Evolutionary conservation across 2,113 vertebrate genomes (phyloP).

Genomic region (Oreochromis spilurus): DNA sequence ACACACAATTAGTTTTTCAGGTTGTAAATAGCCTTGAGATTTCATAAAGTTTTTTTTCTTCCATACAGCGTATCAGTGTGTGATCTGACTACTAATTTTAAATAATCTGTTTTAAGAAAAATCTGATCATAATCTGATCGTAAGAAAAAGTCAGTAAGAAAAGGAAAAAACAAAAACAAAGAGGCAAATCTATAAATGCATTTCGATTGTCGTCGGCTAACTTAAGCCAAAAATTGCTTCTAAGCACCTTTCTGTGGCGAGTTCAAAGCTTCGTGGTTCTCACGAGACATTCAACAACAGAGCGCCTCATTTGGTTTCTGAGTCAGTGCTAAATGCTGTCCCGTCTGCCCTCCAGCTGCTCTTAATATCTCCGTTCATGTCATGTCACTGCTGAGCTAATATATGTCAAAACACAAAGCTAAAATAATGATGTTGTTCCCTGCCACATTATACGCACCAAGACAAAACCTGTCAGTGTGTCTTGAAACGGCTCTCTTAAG

Average conservation of each 20-base stretch:
- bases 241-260: conserved; percentile 28
- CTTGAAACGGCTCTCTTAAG: background rate
- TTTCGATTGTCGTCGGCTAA: background rate
- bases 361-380: background rate
- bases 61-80: conserved; percentile 19
- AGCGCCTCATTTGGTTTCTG: conserved; percentile 37
- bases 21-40: background rate
- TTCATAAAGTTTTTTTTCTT: background rate
- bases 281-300: conserved; percentile 50
- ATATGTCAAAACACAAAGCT: background rate
- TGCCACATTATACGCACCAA: background rate
- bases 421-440: background rate
- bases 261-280: conserved; percentile 14
- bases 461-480: background rate
- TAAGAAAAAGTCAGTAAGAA: conserved; percentile 32
- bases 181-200: conserved; percentile 40
- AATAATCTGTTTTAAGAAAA: conserved; percentile 36
- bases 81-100: conserved; percentile 21
- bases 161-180: background rate
- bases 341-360: background rate
- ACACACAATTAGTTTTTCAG: background rate
- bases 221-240: background rate
- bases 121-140: background rate
- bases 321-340: conserved; percentile 26
- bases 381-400: background rate